Evolutionary conservation across 2,113 vertebrate genomes (phyloP), one percentile per base, ranked within the genome.

Genomic region (Myiozetetes cayanensis): DNA sequence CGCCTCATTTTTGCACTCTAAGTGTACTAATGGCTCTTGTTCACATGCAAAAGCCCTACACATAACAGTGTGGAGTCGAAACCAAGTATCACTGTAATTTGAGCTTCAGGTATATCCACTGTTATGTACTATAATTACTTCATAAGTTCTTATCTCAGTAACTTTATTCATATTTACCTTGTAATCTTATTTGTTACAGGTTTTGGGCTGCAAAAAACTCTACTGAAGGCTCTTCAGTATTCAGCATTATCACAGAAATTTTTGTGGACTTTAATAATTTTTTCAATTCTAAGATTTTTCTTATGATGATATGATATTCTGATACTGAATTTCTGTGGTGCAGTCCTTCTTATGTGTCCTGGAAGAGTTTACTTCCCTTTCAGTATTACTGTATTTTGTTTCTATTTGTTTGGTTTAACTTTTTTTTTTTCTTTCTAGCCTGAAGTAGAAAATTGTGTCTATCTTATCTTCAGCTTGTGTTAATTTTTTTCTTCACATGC

Each of bases 401-500:
- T 68, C 37, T 63, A 27, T 84, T 80, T 80, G 50, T 91, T 96
- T 56, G 43, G 17, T 1, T 82, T 81, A 55, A n/a, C 33, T 46
- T 76, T n/a, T 20, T 10, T 25, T 47, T 49, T 37, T 19, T 5
- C 24, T 59, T 13, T 56, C 25, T 56, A 62, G 11, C 56, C 41
- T 68, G 24, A 84, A 71, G n/a, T 46, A 88, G 44, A 84, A 87
- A 93, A 78, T 72, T 5, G 41, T 89, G 76, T 87, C 92, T 93
- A 33, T 86, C 75, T 91, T 85, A 88, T 49, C 93, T 94, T 79
- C 70, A 85, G 49, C 46, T 89, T 85, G 76, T 30, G 17, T 41
- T 97, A 95, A 68, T 90, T 84, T 93, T 93, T 97, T 90, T 88
- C 68, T 84, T 94, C 88, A 27, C 90, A 92, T 91, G 94, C 86